A percentile compares a stretch with the other conserved stretches of the same genome.
Evolutionary conservation across 2,888 invertebrate genomes (phyloP).

Genomic region (Serrognathus titanus): DNA sequence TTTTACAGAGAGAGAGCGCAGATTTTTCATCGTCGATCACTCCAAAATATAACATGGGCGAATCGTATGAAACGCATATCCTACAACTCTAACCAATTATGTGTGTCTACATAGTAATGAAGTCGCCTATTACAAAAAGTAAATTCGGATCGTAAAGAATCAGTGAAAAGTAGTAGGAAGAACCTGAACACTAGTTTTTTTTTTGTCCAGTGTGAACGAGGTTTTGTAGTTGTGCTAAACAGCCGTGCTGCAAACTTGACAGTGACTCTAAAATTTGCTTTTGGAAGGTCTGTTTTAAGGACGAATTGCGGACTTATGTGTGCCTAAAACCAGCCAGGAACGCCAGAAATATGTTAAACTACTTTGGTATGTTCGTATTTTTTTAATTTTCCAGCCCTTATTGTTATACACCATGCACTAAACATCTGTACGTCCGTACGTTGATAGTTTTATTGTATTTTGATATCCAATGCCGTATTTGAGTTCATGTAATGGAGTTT

Average conservation of each 20-base stretch:
- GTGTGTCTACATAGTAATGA: too few relatives aligned
- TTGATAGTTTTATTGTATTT: conserved; percentile 42
- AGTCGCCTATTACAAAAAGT: too few relatives aligned
- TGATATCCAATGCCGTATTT: conserved; percentile 39
- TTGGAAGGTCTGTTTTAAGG: conserved; percentile 15
- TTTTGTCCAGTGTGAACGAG: conserved; percentile 42
- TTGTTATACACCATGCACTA: conserved; percentile 19
- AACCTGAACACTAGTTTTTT: conserved; percentile 2
- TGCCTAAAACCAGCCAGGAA: conserved; percentile 11
- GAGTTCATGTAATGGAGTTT: conserved; percentile 38
- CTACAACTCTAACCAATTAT: too few relatives aligned
- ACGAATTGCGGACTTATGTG: conserved; percentile 11
- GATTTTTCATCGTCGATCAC: too few relatives aligned
- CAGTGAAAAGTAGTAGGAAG: too few relatives aligned
- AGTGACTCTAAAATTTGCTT: conserved; percentile 30
- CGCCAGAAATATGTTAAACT: conserved; percentile 25
- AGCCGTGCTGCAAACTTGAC: conserved; percentile 38
- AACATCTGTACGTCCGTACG: conserved; percentile 35
- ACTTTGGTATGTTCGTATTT: conserved; percentile 29
- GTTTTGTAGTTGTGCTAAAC: conserved; percentile 38
- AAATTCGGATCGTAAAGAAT: too few relatives aligned
- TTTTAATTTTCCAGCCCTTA: conserved; percentile 2
- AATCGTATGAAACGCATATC: too few relatives aligned
- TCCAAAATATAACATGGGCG: too few relatives aligned
- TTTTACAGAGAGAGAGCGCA: too few relatives aligned